Base-by-base conservation (phyloP, 2,113 vertebrate genomes). In the Pachyramphus minor region DNA sequence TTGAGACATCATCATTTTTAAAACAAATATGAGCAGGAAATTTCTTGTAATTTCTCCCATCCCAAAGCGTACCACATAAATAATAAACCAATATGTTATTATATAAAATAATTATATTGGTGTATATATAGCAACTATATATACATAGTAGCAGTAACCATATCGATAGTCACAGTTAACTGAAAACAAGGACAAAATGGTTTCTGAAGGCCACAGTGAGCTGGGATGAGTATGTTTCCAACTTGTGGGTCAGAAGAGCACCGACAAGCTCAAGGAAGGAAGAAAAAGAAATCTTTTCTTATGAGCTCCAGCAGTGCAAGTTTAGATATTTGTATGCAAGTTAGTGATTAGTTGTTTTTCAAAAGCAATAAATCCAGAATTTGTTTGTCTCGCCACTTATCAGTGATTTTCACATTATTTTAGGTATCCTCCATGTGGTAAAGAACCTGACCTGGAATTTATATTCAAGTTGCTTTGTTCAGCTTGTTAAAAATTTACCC, bases 401-500 rank as follows among this genome's bases (percentile, higher is more conserved):
- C 45, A 67, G 11, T 68, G 55, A 80, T 45, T 68, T 77, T 88
- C 22, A 8, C 66, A 69, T 72, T 80, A 53, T 83, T 93, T 75
- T 33, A 83, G 30, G 49, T 59, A 62, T 21, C 14, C 10, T 35
- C 41, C 37, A 21, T 10, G 28, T 62, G 14, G 22, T 73, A 22
- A 80, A 71, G 16, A 53, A 76, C 4, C 8, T 89, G 66, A 86
- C 12, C 41, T 42, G 23, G 31, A 96, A 94, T 91, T 73, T 92
- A 84, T 62, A 55, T 41, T 89, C 6, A 37, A 18, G 22, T 66
- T 81, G 52, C 47, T 84, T 92, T 77, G 31, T 84, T 96, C 76
- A 87, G 47, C 68, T 90, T 96, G 93, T 93, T 96, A 96, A 97
- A 96, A 96, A 92, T 94, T 93, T 92, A 96, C 92, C 95, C 95